These are phyloP conservation scores for Champsocephalus gunnari DNA, from an alignment of 2,797 vertebrate genomes.

Conservation along the genomic window DNA sequence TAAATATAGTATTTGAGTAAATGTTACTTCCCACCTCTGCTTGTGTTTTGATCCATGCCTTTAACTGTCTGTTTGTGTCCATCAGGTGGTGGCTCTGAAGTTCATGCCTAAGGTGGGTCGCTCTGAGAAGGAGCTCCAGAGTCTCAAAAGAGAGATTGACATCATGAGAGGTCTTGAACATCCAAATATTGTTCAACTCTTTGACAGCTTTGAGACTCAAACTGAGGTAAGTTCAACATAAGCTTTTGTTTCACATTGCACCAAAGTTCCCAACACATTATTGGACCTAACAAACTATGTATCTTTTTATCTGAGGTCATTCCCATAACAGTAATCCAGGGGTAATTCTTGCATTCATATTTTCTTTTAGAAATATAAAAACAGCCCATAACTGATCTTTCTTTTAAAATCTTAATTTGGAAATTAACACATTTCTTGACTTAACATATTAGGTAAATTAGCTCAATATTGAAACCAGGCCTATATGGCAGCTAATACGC, in stretches of 20 bases:
- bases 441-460: too few relatives aligned
- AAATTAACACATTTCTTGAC: too few relatives aligned
- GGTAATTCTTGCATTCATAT: too few relatives aligned
- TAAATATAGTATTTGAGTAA: too few relatives aligned
- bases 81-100: constrained; percentile 95
- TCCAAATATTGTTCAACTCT: constrained; percentile 94
- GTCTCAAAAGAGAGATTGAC: constrained; percentile 93
- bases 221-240: constrained; percentile 85
- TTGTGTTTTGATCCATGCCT: too few relatives aligned
- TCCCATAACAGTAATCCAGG: not conserved
- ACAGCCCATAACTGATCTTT: too few relatives aligned
- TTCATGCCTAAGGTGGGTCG: constrained; percentile 95
- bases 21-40: too few relatives aligned
- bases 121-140: constrained; percentile 93
- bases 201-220: constrained; percentile 96
- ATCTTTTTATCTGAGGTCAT: not conserved
- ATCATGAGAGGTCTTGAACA: constrained; percentile 94
- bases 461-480: too few relatives aligned
- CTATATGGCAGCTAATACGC: too few relatives aligned
- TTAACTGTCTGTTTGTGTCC: constrained; percentile 10
- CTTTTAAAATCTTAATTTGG: too few relatives aligned
- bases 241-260: not conserved
- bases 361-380: too few relatives aligned
- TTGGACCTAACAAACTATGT: not conserved
- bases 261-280: not conserved